Conservation (phyloP, 2,888 invertebrate genomes). For the Sinelater perroti region DNA sequence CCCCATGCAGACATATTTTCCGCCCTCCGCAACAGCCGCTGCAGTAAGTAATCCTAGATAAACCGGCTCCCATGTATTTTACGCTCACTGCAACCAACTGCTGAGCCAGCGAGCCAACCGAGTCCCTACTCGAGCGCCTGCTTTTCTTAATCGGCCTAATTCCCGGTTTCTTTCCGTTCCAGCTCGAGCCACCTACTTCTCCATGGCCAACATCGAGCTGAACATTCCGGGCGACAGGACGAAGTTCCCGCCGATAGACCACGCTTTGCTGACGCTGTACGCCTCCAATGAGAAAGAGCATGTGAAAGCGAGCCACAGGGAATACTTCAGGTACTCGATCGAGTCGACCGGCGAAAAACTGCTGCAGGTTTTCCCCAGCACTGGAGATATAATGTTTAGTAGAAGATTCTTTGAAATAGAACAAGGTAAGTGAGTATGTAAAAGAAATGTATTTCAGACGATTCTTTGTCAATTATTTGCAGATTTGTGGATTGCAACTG, state of each 20-base stretch:
- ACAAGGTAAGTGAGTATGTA: slow-evolving; percentile 47
- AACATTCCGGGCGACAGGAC: slow-evolving; percentile 49
- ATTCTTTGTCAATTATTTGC: no score
- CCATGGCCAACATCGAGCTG: slow-evolving; percentile 52
- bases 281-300: slow-evolving; percentile 41
- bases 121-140: no score
- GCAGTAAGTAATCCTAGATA: background rate
- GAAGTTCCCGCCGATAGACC: slow-evolving; percentile 44
- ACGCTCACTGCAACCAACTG: no score
- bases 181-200: slow-evolving; percentile 52
- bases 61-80: no score
- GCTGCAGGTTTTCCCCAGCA: slow-evolving; percentile 43
- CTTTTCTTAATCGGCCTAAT: no score
- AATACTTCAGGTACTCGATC: slow-evolving; percentile 41
- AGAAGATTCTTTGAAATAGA: slow-evolving; percentile 38
- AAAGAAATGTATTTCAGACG: no score
- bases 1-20: slow-evolving; percentile 1
- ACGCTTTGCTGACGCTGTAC: slow-evolving; percentile 47
- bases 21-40: background rate
- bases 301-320: slow-evolving; percentile 20
- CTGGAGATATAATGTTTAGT: slow-evolving; percentile 47
- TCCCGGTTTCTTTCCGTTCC: slow-evolving; percentile 28
- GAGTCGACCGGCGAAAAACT: slow-evolving; percentile 35
- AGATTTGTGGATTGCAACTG: no score
- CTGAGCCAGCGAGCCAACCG: no score